Evolutionary conservation across 2,888 invertebrate species (phyloP), one percentile per base, ranked within the genome.

Genomic region (Ephialtes manifestator): DNA sequence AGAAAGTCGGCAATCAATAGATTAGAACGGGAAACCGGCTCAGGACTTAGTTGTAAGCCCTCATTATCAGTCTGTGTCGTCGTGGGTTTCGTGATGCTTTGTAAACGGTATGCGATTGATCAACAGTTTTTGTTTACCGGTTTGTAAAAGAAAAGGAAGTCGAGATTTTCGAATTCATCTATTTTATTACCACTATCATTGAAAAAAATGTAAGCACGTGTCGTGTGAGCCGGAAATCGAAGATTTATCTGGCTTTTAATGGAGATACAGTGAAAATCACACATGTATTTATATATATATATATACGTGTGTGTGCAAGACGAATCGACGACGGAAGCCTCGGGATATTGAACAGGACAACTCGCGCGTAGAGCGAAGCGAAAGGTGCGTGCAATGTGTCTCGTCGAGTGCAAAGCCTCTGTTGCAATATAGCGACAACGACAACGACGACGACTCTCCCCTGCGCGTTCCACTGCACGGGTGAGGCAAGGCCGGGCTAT

Each of bases 401-500:
- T 46, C 77, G 67, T 35, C 68, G 77, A 81, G 65, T 46, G 72
- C 68, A 70, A 68, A 46, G 53, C 20, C 46, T 72, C 60, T 74
- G 70, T 79, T 67, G 75, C 81, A 75, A 63, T 20, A 65, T 8
- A n/a, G 31, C 78, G 58, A 60, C 31, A 31, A 15, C 31, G 60
- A 31, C 35, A 5, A 1, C 35, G 35, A 31, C 72, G 53, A 39
- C 67, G 60, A 68, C 68, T 74, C 71, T 51, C 81, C 55, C 75
- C 51, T 74, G 60, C 63, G 72, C 77, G 70, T 84, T 79, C 55
- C 74, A 51, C 46, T n/a, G 60, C 53, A 74, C 72, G 77, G 77
- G 77, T 78, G 75, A 81, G 81, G 81, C 85, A 79, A 85, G 85
- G 85, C 74, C 85, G 76, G 24, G 20, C 48, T 74, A 74, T 84